Evolutionary conservation across 2,113 vertebrate genomes (phyloP), one percentile per base, ranked within the genome.

Genomic region (Opisthocomus hoazin): DNA sequence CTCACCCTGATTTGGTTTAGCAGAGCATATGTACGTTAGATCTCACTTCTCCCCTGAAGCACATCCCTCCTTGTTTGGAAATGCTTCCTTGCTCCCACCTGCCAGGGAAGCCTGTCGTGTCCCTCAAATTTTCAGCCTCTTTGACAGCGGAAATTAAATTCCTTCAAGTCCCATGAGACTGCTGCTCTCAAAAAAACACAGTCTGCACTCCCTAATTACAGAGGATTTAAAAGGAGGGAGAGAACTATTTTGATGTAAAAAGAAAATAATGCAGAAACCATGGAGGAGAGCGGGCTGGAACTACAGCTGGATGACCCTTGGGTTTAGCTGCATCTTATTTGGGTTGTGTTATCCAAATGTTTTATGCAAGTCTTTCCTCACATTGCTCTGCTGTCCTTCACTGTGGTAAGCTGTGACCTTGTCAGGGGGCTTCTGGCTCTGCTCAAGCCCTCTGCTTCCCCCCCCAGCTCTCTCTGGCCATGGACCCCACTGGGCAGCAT

Each of bases 401-500:
- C 36, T 63, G 46, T 29, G 57, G 71, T 36, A 61, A 51, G 26
- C 36, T 74, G 29, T 77, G 90, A 56, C 58, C 3, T 4, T 80
- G 15, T 43, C 23, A 13, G 56, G 53, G 21, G 36, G 60, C 26
- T 39, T 16, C 45, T 68, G 43, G 36, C 41, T 66, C 50, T 65
- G 36, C 16, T 58, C 20, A 11, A 12, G 41, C 10, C 9, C 56
- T 76, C 65, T 60, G 29, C 24, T 51, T 60, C 43, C 51, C 19
- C 15, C 2, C 3, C 19, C 85, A 11, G 32, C 37, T 77, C 34
- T 23, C 21, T 37, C 58, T 54, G 77, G 37, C 43, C 39, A 4
- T 0, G 0, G 12, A 23, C 12, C 20, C 14, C 19, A 21, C 27
- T 3, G 7, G 15, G 10, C 19, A 23, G 50, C 39, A 6, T 0